Evolutionary conservation across 2,113 vertebrate species (phyloP).

Genomic region (Heloderma charlesbogerti): DNA sequence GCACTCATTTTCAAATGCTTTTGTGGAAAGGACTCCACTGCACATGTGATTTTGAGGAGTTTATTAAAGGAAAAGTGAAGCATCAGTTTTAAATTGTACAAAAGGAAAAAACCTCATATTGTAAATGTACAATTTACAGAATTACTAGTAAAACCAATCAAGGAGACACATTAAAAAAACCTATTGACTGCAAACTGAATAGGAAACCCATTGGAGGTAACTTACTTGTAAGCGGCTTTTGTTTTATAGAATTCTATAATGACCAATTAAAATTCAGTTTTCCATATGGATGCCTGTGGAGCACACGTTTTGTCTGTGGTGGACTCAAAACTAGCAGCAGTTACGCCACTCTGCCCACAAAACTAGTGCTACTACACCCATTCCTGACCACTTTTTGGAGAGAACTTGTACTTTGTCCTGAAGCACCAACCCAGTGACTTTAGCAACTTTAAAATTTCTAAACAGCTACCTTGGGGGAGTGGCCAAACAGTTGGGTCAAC

Average conservation of each 20-base stretch:
- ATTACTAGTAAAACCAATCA: conserved; percentile 90
- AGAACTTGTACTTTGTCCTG: not conserved
- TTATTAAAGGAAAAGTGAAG: conserved; percentile 94
- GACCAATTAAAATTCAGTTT: conserved; percentile 76
- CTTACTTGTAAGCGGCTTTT: conserved; percentile 72
- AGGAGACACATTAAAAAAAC: conserved; percentile 89
- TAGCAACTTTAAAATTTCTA: not conserved
- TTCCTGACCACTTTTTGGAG: conserved; percentile 42
- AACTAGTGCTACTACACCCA: conserved; percentile 55
- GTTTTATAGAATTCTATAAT: conserved; percentile 78
- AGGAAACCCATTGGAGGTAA: conserved; percentile 83
- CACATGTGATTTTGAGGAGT: conserved; percentile 88
- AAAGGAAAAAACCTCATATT: conserved; percentile 89
- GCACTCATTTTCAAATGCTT: conserved; percentile 67
- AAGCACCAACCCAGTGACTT: conserved; percentile 44
- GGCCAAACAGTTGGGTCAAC: conserved; percentile 74
- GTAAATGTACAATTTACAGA: conserved; percentile 94
- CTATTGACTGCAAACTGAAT: conserved; percentile 85
- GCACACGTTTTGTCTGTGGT: conserved; percentile 74
- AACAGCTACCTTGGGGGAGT: conserved; percentile 51
- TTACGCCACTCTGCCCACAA: conserved; percentile 65
- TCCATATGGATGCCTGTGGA: conserved; percentile 77
- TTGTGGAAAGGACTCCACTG: conserved; percentile 76
- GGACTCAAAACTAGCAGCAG: conserved; percentile 68
- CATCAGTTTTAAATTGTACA: conserved; percentile 97